These are phyloP conservation scores for Calosoma granatense DNA, from an alignment of 1,140 invertebrate genomes.

Conservation along the genomic window DNA sequence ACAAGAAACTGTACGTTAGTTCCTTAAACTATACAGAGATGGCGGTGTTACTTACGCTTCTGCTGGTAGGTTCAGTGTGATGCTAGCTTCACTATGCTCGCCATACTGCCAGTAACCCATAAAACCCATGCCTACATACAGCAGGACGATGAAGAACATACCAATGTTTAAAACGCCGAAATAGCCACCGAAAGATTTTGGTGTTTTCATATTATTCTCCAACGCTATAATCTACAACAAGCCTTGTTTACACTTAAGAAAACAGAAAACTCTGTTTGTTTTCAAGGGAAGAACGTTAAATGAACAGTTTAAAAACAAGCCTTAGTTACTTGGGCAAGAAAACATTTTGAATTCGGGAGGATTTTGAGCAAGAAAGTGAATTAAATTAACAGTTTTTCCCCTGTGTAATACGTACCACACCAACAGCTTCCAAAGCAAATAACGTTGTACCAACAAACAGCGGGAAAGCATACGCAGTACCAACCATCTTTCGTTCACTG, in stretches of 20 bases:
- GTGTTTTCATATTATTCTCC: conserved; percentile 78
- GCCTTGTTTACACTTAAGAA: no score
- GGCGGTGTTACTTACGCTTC: conserved; percentile 41
- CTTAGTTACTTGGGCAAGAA: not conserved
- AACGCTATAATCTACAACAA: conserved; percentile 62
- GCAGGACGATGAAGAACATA: conserved; percentile 59
- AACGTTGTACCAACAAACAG: conserved; percentile 80
- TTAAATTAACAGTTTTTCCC: no score
- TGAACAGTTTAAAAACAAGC: not conserved
- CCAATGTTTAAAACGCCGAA: conserved; percentile 68
- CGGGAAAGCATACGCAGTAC: conserved; percentile 45
- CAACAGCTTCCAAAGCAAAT: conserved; percentile 84
- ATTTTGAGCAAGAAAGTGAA: not conserved
- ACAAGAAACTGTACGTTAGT: conserved; percentile 21
- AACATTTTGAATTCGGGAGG: not conserved
- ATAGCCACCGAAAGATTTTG: conserved; percentile 56
- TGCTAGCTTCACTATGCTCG: conserved; percentile 47
- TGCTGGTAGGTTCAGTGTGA: conserved; percentile 62
- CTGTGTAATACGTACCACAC: conserved; percentile 62
- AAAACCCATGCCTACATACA: conserved; percentile 70
- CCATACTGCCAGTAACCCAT: conserved; percentile 77
- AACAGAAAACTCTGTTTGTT: conserved; percentile 8
- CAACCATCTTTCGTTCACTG: conserved; percentile 44
- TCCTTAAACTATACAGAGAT: not conserved
- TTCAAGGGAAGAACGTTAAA: no score